Conservation (phyloP, 2,797 vertebrate genomes). For the Centroberyx gerrardi region DNA sequence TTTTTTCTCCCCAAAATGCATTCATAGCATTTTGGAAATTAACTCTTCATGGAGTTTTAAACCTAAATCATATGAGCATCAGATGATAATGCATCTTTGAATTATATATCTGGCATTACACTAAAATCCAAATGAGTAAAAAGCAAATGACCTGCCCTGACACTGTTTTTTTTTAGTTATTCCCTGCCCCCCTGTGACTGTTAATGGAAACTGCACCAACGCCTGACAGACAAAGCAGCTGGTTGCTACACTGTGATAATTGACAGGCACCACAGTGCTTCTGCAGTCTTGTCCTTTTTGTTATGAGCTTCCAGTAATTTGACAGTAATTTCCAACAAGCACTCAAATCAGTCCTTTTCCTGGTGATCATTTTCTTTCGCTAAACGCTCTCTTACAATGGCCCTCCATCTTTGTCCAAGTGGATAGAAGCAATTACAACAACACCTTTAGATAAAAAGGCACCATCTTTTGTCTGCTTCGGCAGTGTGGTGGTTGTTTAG, state of each 20-base stretch:
- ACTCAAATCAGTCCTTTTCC: background rate
- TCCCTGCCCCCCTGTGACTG: background rate
- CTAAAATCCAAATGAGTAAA: too few species aligned
- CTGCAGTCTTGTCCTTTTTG: too few species aligned
- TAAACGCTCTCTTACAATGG: background rate
- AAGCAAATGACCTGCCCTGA: too few species aligned
- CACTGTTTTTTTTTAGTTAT: background rate
- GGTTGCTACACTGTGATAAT: background rate
- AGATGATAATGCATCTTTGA: too few species aligned
- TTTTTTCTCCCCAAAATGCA: background rate
- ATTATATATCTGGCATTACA: too few species aligned
- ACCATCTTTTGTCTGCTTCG: background rate
- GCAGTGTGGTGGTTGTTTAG: background rate
- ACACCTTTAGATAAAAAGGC: too few species aligned
- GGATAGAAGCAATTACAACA: too few species aligned
- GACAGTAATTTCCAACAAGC: slow-evolving; percentile 13
- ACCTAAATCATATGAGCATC: too few species aligned
- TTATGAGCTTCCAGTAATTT: background rate
- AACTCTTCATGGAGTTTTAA: background rate
- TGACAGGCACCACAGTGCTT: too few species aligned
- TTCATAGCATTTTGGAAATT: background rate
- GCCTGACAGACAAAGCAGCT: background rate
- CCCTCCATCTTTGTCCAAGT: background rate
- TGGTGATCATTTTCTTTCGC: background rate
- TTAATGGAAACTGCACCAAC: background rate